Evolutionary conservation across 2,797 vertebrate genomes (phyloP).

Genomic region (Vespertilio murinus): DNA sequence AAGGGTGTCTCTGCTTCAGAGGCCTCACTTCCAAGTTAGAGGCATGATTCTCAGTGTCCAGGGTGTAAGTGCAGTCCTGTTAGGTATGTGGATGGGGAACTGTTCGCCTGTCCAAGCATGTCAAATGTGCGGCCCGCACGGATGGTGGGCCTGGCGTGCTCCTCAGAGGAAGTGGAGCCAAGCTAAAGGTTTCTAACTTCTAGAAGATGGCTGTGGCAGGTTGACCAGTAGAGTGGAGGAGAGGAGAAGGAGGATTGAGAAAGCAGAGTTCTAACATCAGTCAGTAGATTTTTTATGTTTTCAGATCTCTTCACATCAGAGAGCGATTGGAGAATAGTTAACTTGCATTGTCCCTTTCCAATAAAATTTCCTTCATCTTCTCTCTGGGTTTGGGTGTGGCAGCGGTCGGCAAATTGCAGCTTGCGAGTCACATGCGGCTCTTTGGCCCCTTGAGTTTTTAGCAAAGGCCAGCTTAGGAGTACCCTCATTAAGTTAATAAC

Average conservation of each 20-base stretch:
- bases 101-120: no score
- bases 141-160: neutral
- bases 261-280: neutral
- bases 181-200: neutral
- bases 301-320: neutral
- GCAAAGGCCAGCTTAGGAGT: no score
- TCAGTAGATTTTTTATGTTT: neutral
- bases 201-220: neutral
- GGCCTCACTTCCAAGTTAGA: neutral
- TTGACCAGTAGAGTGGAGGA: neutral
- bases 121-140: no score
- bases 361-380: neutral
- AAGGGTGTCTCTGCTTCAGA: neutral
- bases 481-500: no score
- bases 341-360: neutral
- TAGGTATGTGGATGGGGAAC: fast-evolving
- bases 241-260: neutral
- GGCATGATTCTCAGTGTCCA: neutral
- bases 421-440: no score
- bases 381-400: neutral
- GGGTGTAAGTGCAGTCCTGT: neutral
- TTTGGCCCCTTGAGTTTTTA: no score
- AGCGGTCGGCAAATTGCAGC: no score
- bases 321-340: neutral
- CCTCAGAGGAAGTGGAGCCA: neutral